These are phyloP conservation scores for Meiosimyza decipiens DNA, from an alignment of 2,888 invertebrate genomes.

Conservation along the genomic window DNA sequence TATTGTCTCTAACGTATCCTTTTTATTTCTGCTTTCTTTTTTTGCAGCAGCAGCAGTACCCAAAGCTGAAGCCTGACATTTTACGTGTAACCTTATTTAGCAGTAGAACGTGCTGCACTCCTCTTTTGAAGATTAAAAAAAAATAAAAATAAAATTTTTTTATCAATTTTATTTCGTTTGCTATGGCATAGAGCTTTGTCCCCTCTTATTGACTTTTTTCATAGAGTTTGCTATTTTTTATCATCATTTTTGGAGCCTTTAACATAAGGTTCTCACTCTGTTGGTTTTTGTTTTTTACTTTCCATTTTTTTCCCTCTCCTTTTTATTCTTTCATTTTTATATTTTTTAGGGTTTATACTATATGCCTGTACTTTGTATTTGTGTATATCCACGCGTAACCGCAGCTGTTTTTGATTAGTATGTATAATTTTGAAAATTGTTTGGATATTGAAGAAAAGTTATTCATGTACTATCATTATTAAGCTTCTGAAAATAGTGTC, in stretches of 20 bases:
- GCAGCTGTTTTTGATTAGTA: too few species aligned
- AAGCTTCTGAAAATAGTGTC: too few species aligned
- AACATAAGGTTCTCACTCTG: slow-evolving; percentile 9
- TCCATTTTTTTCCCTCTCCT: slow-evolving; percentile 1
- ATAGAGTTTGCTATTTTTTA: neutral
- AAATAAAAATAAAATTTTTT: too few species aligned
- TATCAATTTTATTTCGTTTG: too few species aligned
- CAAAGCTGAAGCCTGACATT: neutral
- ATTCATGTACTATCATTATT: too few species aligned
- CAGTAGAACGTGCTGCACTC: neutral
- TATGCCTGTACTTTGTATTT: neutral
- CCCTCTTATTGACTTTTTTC: too few species aligned
- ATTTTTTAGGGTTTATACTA: slow-evolving; percentile 6
- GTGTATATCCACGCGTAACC: too few species aligned
- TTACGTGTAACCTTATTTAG: slow-evolving; percentile 12
- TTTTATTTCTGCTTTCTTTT: neutral
- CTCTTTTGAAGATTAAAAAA: neutral
- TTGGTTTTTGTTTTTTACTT: neutral
- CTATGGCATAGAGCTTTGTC: too few species aligned
- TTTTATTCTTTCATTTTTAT: neutral
- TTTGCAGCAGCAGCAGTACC: neutral
- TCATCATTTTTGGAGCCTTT: neutral
- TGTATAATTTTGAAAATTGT: too few species aligned
- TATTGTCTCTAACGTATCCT: slow-evolving; percentile 5
- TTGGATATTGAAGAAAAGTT: too few species aligned